phyloP scores from a whole-genome alignment of 1,140 invertebrate species.

The Tetramorium simillimum region DNA sequence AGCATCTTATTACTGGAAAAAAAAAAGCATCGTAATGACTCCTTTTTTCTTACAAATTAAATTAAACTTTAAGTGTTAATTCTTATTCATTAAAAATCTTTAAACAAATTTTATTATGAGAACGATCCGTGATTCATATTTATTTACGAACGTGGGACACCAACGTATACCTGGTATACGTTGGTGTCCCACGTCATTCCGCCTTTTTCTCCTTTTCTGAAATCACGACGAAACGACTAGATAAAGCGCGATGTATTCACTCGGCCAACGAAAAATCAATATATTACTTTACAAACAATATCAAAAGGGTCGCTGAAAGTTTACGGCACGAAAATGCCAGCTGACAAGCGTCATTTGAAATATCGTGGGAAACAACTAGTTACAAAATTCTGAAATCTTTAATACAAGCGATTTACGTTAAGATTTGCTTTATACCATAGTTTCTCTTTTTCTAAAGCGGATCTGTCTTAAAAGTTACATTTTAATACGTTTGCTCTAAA shows the following conservation, averaged over 20 bases:
- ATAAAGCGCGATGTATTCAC: conserved; percentile 61
- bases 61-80: background rate
- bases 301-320: conserved; percentile 61
- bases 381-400: conserved; percentile 58
- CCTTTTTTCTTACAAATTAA: background rate
- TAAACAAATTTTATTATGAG: background rate
- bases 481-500: background rate
- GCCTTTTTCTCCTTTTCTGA: conserved; percentile 24
- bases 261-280: conserved; percentile 73
- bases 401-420: background rate
- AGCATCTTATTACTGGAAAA: background rate
- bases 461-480: background rate
- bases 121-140: background rate
- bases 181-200: background rate
- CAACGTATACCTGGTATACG: background rate
- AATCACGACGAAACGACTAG: conserved; percentile 36
- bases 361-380: conserved; percentile 35
- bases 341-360: background rate
- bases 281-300: conserved; percentile 62
- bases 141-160: conserved; percentile 14
- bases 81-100: background rate
- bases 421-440: background rate
- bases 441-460: background rate
- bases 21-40: background rate
- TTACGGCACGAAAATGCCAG: conserved; percentile 47